These are phyloP conservation scores for Chelon labrosus DNA, from an alignment of 2,797 vertebrate species.

Conservation along the genomic window DNA sequence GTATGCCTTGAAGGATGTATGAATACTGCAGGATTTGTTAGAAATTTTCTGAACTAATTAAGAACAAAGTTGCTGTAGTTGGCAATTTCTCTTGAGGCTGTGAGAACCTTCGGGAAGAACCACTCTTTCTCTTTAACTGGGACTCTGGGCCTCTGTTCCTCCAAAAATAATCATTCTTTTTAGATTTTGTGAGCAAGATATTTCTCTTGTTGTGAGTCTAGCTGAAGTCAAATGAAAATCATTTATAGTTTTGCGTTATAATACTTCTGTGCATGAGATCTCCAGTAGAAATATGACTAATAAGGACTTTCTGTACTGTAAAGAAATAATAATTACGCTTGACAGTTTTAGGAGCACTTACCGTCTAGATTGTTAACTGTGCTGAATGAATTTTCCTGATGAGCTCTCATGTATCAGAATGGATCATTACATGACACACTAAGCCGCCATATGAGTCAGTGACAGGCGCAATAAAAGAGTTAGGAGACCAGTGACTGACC, in stretches of 20 bases:
- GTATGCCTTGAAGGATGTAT: conserved; percentile 65
- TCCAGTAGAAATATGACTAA: neutral
- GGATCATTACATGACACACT: conserved; percentile 20
- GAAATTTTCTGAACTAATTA: conserved; percentile 71
- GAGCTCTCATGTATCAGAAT: conserved; percentile 19
- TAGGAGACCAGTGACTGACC: conserved; percentile 52
- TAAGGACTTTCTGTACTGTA: neutral
- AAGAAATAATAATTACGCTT: conserved; percentile 8
- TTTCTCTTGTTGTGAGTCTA: neutral
- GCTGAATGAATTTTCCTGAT: conserved; percentile 14
- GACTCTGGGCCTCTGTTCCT: conserved; percentile 2
- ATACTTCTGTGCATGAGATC: neutral
- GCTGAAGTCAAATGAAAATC: neutral
- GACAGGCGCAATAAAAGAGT: conserved; percentile 52
- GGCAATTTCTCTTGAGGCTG: conserved; percentile 42
- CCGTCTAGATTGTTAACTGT: neutral
- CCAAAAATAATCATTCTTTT: conserved; percentile 15
- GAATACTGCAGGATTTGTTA: conserved; percentile 64
- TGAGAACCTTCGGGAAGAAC: conserved; percentile 38
- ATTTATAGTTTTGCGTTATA: neutral
- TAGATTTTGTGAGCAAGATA: neutral
- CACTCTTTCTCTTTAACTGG: conserved; percentile 3
- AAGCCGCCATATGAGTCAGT: conserved; percentile 42
- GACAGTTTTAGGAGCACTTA: conserved; percentile 17
- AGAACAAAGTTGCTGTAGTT: conserved; percentile 70